Evolutionary conservation across 2,113 vertebrate species (phyloP).

Genomic region (Pyxicephalus adspersus): DNA sequence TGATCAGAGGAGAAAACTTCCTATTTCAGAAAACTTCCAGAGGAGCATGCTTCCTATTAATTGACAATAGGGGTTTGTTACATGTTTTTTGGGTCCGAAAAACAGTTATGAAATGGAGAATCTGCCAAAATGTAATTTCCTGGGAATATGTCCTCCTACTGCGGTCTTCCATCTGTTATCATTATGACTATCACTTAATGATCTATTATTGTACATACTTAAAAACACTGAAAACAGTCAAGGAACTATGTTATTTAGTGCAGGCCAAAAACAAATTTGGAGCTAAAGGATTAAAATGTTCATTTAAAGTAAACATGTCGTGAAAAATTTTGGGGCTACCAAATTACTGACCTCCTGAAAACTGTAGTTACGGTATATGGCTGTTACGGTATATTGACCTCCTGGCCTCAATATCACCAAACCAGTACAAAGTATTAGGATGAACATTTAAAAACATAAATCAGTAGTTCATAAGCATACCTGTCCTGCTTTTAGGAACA

Average conservation of each 20-base stretch:
- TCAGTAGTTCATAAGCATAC: too few species aligned
- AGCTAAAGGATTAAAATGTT: conserved; percentile 4
- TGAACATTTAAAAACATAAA: too few species aligned
- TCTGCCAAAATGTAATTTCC: conserved; percentile 53
- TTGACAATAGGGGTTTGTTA: conserved; percentile 46
- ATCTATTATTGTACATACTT: conserved; percentile 49
- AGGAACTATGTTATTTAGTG: neutral
- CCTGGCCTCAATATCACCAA: too few species aligned
- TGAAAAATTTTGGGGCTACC: too few species aligned
- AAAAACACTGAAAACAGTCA: conserved; percentile 1
- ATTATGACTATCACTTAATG: conserved; percentile 42
- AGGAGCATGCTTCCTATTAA: neutral
- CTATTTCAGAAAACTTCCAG: too few species aligned
- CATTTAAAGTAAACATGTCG: neutral
- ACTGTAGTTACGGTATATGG: too few species aligned
- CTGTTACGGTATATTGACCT: too few species aligned
- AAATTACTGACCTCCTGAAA: too few species aligned
- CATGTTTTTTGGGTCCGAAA: conserved; percentile 27
- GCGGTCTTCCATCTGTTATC: conserved; percentile 51
- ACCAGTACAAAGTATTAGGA: too few species aligned
- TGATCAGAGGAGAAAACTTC: neutral
- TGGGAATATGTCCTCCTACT: conserved; percentile 54
- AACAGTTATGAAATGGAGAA: conserved; percentile 32
- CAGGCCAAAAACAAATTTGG: neutral
- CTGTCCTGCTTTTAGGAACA: too few species aligned